Evolutionary conservation across 2,113 vertebrate species (phyloP).

Genomic region (Microcebus lehilahytsara): DNA sequence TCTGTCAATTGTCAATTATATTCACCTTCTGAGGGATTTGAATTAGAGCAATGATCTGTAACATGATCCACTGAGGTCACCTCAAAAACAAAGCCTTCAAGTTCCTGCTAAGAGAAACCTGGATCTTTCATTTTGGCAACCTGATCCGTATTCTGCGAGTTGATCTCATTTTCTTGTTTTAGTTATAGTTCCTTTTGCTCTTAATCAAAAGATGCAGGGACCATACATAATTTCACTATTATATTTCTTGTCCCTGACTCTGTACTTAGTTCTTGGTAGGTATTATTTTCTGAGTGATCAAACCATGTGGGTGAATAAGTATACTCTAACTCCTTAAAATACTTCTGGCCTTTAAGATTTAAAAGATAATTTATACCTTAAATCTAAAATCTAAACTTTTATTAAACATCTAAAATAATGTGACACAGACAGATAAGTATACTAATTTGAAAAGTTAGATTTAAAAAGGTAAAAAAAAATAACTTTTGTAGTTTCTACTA

Average conservation of each 20-base stretch:
- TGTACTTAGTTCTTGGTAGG: background rate
- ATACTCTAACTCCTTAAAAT: background rate
- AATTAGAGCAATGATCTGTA: background rate
- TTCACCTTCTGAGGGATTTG: background rate
- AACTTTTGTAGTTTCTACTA: background rate
- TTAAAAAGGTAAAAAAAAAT: conserved; percentile 2
- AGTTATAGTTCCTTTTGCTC: background rate
- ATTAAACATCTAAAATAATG: background rate
- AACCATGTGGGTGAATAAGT: background rate
- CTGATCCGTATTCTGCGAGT: background rate
- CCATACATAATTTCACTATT: background rate
- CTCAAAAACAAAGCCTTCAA: background rate
- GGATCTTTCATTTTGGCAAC: background rate
- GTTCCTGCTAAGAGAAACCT: background rate
- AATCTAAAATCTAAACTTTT: conserved; percentile 3
- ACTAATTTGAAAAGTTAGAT: background rate
- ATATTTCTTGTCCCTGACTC: background rate
- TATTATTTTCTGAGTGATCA: background rate
- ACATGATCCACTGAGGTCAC: background rate
- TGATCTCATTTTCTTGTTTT: background rate
- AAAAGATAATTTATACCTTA: background rate
- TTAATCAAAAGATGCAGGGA: background rate
- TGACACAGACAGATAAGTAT: background rate
- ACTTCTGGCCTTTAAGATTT: background rate
- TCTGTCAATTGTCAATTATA: background rate